Evolutionary conservation across 2,797 vertebrate species (phyloP).

Genomic region (Mus caroli): DNA sequence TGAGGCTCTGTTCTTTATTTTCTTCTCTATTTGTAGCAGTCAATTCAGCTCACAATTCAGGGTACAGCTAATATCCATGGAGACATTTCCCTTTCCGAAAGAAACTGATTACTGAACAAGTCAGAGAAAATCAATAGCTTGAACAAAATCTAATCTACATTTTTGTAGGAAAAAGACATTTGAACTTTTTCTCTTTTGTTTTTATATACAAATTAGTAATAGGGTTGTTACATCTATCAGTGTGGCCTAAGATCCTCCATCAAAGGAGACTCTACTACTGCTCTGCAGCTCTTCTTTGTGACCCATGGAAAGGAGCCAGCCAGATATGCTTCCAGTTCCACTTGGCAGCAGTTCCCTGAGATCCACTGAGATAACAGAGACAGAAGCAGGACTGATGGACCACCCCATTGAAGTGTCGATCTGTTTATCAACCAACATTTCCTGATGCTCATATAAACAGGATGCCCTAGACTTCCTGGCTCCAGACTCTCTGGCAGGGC

Average conservation of each 20-base stretch:
- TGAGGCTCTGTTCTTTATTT: background rate
- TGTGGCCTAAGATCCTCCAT: background rate
- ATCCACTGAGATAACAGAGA: slow-evolving; percentile 9
- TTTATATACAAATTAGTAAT: background rate
- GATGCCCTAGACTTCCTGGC: background rate
- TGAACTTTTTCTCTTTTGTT: background rate
- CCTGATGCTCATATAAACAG: slow-evolving; percentile 6
- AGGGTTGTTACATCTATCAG: background rate
- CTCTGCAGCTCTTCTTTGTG: background rate
- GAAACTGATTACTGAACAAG: background rate
- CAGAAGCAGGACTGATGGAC: background rate
- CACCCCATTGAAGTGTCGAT: background rate
- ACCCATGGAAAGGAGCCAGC: background rate
- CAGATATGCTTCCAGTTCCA: background rate
- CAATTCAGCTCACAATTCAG: background rate
- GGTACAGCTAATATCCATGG: background rate
- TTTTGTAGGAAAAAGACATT: background rate
- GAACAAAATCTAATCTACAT: background rate
- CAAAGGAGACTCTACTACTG: background rate
- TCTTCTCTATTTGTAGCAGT: background rate
- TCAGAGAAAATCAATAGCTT: background rate
- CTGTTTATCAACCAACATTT: background rate
- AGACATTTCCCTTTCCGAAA: background rate
- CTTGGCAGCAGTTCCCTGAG: background rate
- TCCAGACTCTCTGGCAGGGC: background rate